These are phyloP conservation scores for Uromys caudimaculatus DNA, from an alignment of 2,797 vertebrate species.

Conservation along the genomic window DNA sequence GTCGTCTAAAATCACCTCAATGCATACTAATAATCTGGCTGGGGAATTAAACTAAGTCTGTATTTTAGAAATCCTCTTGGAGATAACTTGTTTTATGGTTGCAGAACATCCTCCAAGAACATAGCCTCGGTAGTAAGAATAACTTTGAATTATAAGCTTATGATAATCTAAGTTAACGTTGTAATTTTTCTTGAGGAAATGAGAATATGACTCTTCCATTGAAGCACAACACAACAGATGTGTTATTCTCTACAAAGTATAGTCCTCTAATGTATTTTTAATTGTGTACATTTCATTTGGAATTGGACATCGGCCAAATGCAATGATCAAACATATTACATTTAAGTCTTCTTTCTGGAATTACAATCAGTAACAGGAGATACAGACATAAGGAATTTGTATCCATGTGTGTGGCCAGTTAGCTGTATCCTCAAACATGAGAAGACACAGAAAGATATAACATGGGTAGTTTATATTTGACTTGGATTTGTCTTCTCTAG, in stretches of 20 bases:
- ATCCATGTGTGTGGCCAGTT: not conserved
- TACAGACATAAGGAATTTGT: not conserved
- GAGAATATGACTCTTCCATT: conserved; percentile 20
- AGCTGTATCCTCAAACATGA: not conserved
- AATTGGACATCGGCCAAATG: not conserved
- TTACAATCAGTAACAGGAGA: not conserved
- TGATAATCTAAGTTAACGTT: conserved; percentile 18
- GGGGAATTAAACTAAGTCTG: not conserved
- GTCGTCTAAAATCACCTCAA: not conserved
- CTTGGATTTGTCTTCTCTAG: not conserved
- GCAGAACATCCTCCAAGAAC: not conserved
- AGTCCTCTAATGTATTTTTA: not conserved
- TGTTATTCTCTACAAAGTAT: conserved; percentile 37
- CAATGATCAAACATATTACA: not conserved
- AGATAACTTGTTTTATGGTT: not conserved
- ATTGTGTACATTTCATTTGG: conserved; percentile 55
- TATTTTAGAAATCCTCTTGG: not conserved
- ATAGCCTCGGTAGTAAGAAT: not conserved
- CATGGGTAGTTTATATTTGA: not conserved
- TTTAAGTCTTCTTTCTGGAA: not conserved
- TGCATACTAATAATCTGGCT: not conserved
- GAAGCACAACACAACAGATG: not conserved
- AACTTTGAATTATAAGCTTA: not conserved
- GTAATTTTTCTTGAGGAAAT: not conserved
- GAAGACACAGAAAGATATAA: not conserved